phyloP scores from a whole-genome alignment of 2,113 vertebrate species.

The Tursiops truncatus region DNA sequence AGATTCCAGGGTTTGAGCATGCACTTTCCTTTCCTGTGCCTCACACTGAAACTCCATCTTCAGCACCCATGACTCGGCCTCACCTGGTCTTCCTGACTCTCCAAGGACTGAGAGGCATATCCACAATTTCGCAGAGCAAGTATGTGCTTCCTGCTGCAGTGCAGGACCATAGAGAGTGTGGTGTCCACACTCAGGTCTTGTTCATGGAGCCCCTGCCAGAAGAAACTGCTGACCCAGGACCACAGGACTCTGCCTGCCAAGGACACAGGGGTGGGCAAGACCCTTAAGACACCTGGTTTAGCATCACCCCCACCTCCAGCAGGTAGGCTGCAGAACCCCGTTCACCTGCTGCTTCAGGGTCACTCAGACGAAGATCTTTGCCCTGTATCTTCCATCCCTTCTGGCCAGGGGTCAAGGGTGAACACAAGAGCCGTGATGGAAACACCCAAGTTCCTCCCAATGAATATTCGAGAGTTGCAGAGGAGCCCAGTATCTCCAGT shows the following conservation, averaged over 20 bases:
- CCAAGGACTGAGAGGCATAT: accelerated
- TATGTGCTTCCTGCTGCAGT: accelerated
- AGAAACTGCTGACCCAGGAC: not conserved
- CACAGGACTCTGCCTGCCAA: accelerated
- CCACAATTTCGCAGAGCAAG: accelerated
- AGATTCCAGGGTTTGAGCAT: accelerated
- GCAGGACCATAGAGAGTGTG: not conserved
- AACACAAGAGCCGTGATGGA: accelerated
- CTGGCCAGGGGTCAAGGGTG: not conserved
- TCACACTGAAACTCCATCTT: not conserved
- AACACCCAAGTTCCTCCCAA: accelerated
- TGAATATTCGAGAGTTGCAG: accelerated
- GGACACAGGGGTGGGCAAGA: accelerated
- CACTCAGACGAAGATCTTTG: accelerated
- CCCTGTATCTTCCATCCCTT: not conserved
- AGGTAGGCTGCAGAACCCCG: too few species aligned
- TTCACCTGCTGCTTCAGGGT: accelerated
- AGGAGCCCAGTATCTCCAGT: accelerated
- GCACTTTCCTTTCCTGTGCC: not conserved
- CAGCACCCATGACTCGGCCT: accelerated
- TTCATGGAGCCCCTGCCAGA: accelerated
- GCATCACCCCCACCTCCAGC: accelerated
- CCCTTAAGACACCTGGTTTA: accelerated
- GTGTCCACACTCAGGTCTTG: not conserved
- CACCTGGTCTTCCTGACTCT: accelerated